A percentile compares a stretch with the other conserved stretches of the same genome.
phyloP scores from a whole-genome alignment of 2,888 invertebrate genomes.

The Ecdyonurus torrentis region DNA sequence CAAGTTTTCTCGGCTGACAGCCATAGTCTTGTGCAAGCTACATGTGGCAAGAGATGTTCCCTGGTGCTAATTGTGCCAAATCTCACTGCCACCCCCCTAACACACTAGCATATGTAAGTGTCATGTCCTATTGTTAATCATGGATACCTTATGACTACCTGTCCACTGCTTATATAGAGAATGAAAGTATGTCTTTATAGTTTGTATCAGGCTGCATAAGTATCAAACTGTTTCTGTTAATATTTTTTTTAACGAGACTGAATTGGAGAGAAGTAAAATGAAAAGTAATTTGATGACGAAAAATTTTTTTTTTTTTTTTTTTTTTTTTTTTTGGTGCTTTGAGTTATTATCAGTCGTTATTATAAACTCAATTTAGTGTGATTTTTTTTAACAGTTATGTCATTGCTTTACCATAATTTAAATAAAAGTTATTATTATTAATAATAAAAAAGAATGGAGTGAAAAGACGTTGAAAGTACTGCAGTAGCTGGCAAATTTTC shows the following conservation, averaged over 20 bases:
- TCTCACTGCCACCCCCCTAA: neutral
- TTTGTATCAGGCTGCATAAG: neutral
- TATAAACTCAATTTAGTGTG: too few species aligned
- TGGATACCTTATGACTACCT: neutral
- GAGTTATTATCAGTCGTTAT: neutral
- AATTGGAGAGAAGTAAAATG: neutral
- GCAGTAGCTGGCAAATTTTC: too few species aligned
- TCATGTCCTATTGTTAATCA: neutral
- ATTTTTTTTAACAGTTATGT: too few species aligned
- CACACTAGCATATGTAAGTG: too few species aligned
- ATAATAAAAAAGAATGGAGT: too few species aligned
- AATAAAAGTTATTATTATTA: too few species aligned
- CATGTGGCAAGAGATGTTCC: neutral
- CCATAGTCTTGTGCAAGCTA: neutral
- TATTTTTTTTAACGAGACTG: neutral
- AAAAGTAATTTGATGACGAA: neutral
- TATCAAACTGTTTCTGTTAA: neutral
- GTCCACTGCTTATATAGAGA: neutral
- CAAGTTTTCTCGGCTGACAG: neutral
- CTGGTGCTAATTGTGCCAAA: neutral
- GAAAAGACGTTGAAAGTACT: too few species aligned
- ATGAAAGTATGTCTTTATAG: neutral
- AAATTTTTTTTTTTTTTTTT: neutral
- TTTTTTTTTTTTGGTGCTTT: neutral
- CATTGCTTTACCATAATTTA: too few species aligned